Evolutionary conservation across 2,113 vertebrate species (phyloP).

Genomic region (Lampris megalopsis): DNA sequence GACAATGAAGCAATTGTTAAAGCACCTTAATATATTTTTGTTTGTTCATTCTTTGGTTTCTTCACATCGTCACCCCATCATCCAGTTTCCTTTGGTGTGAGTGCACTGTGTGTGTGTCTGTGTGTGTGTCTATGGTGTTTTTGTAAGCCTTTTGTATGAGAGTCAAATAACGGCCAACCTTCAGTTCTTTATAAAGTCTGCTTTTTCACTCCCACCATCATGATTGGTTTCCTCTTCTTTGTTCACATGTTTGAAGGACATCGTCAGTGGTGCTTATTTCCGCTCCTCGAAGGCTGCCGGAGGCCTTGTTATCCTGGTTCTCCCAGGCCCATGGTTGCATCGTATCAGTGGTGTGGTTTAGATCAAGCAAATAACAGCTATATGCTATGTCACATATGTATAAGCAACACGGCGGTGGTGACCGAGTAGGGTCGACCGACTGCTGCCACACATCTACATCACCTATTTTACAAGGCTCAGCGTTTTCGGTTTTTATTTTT

Average conservation of each 20-base stretch:
- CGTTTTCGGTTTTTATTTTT: no score
- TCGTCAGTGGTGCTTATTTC: slow-evolving; percentile 49
- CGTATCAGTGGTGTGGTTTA: slow-evolving; percentile 40
- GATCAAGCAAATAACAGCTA: slow-evolving; percentile 37
- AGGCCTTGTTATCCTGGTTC: slow-evolving; percentile 2
- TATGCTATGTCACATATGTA: slow-evolving; percentile 16
- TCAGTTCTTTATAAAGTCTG: slow-evolving; percentile 86
- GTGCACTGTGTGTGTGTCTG: slow-evolving; percentile 63
- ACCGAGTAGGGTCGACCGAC: slow-evolving; percentile 45
- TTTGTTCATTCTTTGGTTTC: slow-evolving; percentile 49
- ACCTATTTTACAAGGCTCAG: slow-evolving; percentile 45
- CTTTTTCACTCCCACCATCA: slow-evolving; percentile 78
- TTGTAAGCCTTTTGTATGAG: slow-evolving; percentile 92
- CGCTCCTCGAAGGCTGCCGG: slow-evolving; percentile 10
- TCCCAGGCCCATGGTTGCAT: slow-evolving; percentile 15
- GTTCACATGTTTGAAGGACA: slow-evolving; percentile 16
- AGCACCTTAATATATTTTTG: slow-evolving; percentile 87
- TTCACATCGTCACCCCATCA: slow-evolving; percentile 47
- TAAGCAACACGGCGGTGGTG: neutral
- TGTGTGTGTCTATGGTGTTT: slow-evolving; percentile 77
- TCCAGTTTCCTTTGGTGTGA: slow-evolving; percentile 47
- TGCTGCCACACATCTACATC: slow-evolving; percentile 64
- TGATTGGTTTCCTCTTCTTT: slow-evolving; percentile 68
- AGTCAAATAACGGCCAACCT: slow-evolving; percentile 82
- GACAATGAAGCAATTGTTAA: slow-evolving; percentile 61